Evolutionary conservation across 2,888 invertebrate species (phyloP), one percentile per base, ranked within the genome.

Genomic region (Ichneumoninae sp.): DNA sequence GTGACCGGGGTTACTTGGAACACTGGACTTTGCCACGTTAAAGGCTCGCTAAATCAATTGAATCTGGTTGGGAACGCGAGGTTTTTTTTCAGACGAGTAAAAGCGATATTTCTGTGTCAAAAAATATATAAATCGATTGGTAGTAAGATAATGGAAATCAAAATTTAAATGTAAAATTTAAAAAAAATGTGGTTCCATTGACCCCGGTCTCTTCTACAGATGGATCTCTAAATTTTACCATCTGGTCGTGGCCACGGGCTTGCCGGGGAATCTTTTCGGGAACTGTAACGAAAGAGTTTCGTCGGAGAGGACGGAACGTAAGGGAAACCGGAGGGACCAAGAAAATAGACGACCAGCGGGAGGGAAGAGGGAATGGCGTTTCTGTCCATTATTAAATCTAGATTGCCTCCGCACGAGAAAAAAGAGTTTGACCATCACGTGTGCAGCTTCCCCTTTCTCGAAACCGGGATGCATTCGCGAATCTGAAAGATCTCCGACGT

Each of bases 361-460:
- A 65, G 44, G 33, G 74, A 47, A 19, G 33, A n/a, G 40, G 60
- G 10, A 57, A 57, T 36, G 75, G 65, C 19, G 4, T 19, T 40
- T 65, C 44, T 40, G 65, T 54, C 66, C 54, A 40, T 66, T 76
- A 76, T 76, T 66, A 66, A 66, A 66, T 66, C 76, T 40, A 52
- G 40, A 76, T 76, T 76, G 66, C 52, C 52, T 75, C 52, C 40
- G 66, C 66, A 40, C 52, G 52, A 54, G 40, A 66, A 52, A 52
- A 52, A 13, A 62, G 54, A 66, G 26, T 62, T 62, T 76, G 76
- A 76, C 52, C 76, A 52, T 76, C 66, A 52, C 62, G 52, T 54
- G 52, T 44, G 22, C 65, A 66, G 52, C 30, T n/a, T 62, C 10
- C 47, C 50, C 62, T 75, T 66, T 66, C 52, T 8, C 26, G 50